Evolutionary conservation across 2,888 invertebrate genomes (phyloP), one percentile per base, ranked within the genome.

Genomic region (Chalcosyrphus nemorum): DNA sequence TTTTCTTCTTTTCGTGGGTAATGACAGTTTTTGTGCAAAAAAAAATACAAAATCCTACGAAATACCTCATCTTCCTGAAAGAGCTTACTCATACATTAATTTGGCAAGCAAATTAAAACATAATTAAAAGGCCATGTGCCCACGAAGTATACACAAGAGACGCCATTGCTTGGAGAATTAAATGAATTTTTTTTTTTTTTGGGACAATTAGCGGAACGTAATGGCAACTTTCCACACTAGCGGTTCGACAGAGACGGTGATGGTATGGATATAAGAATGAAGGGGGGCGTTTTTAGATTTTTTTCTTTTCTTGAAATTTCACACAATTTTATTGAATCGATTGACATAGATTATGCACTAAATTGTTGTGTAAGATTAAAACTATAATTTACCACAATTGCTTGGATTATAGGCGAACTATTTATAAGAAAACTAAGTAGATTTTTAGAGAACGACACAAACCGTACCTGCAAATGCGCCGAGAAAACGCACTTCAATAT

Each of bases 401-500:
- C 52, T 80, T 80, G 43, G 57, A 74, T 84, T 70, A 80, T 75
- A 75, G 70, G 63, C 63, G 84, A 75, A 65, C 65, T 84, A 70
- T 76, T 81, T 81, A 85, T 85, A 63, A 54, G 54, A 85, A 84
- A 85, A 76, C 74, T 80, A 74, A 82, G 35, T 61, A 61, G 41
- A 68, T 76, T 82, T 86, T 59, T 70, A 72, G 52, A 78, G 82
- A 86, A 85, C 81, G 84, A 86, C 86, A 86, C 81, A 86, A 84
- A 86, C 82, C 86, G 87, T 87, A 87, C 86, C 87, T 86, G 86
- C 86, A 86, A 91, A 90, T 91, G 90, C 90, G 91, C 89, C 88
- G 87, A 87, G 87, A 88, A 87, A 90, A 90, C 89, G 90, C 90
- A 90, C 90, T 89, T 89, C 88, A 88, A 88, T 88, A 86, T 88